Evolutionary conservation across 2,113 vertebrate genomes (phyloP).

Genomic region (Mystacornis crossleyi): DNA sequence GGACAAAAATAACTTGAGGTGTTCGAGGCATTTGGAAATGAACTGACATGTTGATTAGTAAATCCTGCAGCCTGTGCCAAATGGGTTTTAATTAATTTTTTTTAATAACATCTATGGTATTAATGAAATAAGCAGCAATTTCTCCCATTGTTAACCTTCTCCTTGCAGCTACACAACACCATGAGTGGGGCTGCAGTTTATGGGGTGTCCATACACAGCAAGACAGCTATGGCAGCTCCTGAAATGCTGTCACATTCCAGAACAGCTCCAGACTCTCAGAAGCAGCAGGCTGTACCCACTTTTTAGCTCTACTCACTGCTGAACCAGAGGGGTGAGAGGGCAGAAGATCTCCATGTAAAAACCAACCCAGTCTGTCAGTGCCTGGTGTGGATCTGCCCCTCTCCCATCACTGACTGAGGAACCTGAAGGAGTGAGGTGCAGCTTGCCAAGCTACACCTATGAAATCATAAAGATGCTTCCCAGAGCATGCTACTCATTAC

Average conservation of each 20-base stretch:
- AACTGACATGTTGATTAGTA: neutral
- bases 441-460: no score
- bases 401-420: neutral
- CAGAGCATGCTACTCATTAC: neutral
- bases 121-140: neutral
- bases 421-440: neutral
- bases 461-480: neutral
- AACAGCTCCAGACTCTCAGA: neutral
- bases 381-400: fast-evolving
- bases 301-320: neutral
- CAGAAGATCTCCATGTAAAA: fast-evolving
- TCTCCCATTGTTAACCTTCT: neutral
- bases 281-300: neutral
- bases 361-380: fast-evolving
- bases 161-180: neutral
- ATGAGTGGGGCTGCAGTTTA: fast-evolving
- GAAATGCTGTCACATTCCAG: neutral
- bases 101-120: neutral
- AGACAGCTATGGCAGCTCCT: fast-evolving
- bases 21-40: neutral
- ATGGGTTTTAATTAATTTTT: neutral
- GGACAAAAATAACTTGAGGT: neutral
- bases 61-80: neutral
- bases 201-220: neutral
- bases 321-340: fast-evolving